Percentiles rank a stretch among this genome's conserved stretches.
Evolutionary conservation across 2,888 invertebrate genomes (phyloP).

Genomic region (Leistus spinibarbis): DNA sequence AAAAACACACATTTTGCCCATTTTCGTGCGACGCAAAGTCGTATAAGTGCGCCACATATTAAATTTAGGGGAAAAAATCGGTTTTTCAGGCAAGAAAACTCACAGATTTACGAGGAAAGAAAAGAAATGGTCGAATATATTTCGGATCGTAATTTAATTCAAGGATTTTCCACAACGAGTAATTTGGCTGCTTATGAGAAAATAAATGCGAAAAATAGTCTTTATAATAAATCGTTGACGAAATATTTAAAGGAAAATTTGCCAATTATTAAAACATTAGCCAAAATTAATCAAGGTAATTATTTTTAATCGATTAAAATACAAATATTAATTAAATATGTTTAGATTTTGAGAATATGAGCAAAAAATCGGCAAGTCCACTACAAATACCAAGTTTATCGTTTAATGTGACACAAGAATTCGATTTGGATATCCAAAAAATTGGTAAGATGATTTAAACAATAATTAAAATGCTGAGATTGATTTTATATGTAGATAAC

Average conservation of each 20-base stretch:
- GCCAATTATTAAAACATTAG: constrained; percentile 58
- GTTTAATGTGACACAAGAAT: constrained; percentile 40
- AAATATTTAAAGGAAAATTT: constrained; percentile 55
- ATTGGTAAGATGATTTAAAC: background rate
- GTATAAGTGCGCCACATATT: too few relatives aligned
- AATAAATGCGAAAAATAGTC: constrained; percentile 45
- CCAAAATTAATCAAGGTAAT: constrained; percentile 60
- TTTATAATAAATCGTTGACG: constrained; percentile 56
- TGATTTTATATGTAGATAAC: too few relatives aligned
- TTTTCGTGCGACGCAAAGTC: too few relatives aligned
- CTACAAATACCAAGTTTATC: constrained; percentile 43
- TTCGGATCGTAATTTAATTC: constrained; percentile 58
- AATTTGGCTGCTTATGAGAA: constrained; percentile 48
- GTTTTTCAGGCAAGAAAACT: constrained; percentile 46
- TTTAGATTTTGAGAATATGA: constrained; percentile 21
- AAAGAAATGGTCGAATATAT: constrained; percentile 54
- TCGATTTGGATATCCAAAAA: constrained; percentile 41
- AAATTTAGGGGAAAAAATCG: too few relatives aligned
- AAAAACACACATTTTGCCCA: too few relatives aligned
- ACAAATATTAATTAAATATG: background rate
- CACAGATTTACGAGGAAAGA: constrained; percentile 47
- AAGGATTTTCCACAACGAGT: constrained; percentile 51
- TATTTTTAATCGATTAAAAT: background rate
- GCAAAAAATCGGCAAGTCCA: background rate
- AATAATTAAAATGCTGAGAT: too few relatives aligned